Evolutionary conservation across 1,140 invertebrate species (phyloP).

Genomic region (Trichonephila clavipes): DNA sequence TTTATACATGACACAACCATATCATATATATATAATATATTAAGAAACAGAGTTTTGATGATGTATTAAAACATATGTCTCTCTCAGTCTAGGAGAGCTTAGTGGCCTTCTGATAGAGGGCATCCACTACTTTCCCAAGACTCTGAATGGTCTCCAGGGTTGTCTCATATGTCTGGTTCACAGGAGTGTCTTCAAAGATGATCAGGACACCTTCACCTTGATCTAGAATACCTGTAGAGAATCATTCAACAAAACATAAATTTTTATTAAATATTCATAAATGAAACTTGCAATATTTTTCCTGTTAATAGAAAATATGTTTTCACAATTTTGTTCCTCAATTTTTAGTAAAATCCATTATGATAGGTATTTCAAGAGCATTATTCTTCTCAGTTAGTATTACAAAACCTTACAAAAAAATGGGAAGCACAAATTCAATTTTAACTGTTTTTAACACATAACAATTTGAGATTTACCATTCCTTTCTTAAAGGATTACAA

Average conservation of each 20-base stretch:
- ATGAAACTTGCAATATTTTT: too few species aligned
- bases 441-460: too few species aligned
- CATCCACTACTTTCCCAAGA: conserved; percentile 99
- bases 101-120: conserved; percentile 98
- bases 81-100: conserved; percentile 85
- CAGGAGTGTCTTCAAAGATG: conserved; percentile 95
- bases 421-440: too few species aligned
- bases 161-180: conserved; percentile 98
- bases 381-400: too few species aligned
- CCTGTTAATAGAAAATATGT: too few species aligned
- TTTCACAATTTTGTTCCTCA: too few species aligned
- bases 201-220: conserved; percentile 98
- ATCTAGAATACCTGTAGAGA: conserved; percentile 93
- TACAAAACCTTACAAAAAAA: too few species aligned
- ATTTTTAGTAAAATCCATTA: too few species aligned
- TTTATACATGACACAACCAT: conserved; percentile 10
- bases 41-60: conserved; percentile 8
- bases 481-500: too few species aligned
- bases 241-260: background rate
- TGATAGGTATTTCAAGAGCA: too few species aligned
- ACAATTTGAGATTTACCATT: too few species aligned
- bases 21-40: conserved; percentile 17
- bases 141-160: conserved; percentile 98
- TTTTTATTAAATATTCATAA: too few species aligned
- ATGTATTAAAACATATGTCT: background rate